Percentiles rank a stretch among this genome's conserved stretches.
Conservation (phyloP, 2,113 vertebrate genomes). For the Pionites leucogaster region DNA sequence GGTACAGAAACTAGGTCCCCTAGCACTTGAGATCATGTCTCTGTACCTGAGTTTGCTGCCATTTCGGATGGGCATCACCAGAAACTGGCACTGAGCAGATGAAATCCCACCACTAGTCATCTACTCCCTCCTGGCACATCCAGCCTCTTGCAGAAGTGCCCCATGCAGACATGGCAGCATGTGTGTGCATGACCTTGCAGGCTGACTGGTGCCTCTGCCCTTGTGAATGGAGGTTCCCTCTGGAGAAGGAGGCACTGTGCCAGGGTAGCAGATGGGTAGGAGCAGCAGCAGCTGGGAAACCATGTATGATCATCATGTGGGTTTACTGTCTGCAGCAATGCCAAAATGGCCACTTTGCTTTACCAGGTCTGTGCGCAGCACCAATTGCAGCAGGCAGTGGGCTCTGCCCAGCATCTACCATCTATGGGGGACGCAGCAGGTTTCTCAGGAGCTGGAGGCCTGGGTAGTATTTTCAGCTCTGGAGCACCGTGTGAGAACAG, state of each 20-base stretch:
- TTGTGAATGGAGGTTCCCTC: constrained; percentile 1
- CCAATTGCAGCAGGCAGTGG: background rate
- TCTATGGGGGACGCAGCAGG: background rate
- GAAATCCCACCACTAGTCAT: background rate
- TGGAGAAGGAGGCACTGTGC: constrained; percentile 38
- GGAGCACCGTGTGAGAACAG: background rate
- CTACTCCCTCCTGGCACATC: background rate
- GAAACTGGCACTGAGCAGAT: background rate
- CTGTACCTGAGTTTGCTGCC: background rate
- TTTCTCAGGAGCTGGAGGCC: background rate
- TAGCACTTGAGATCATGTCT: background rate
- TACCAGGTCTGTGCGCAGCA: background rate
- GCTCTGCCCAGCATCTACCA: background rate
- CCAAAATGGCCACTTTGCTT: background rate
- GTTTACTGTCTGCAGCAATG: background rate
- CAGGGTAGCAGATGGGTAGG: constrained; percentile 68
- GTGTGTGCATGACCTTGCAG: background rate
- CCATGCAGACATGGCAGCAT: background rate
- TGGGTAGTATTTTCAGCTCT: background rate
- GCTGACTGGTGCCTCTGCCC: background rate
- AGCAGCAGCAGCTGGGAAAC: constrained; percentile 51
- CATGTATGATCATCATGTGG: constrained; percentile 32
- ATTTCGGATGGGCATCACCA: background rate
- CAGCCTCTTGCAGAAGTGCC: background rate
- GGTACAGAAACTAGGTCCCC: background rate